Percentiles rank a stretch among this genome's conserved stretches.
phyloP scores from a whole-genome alignment of 2,113 vertebrate species.

The human (Homo sapiens) region GRCh38 chr4:180185501-180186000 shows the following conservation, averaged over 20 bases:
- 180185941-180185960: background rate
- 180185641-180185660: background rate
- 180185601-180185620: background rate
- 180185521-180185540: background rate
- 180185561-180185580: background rate
- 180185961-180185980: background rate
- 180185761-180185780: background rate
- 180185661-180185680: background rate
- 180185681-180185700: background rate
- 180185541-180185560: background rate
- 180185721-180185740: background rate
- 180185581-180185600: background rate
- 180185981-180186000: background rate
- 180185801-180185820: background rate
- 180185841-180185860: background rate
- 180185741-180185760: background rate
- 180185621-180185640: background rate
- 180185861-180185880: background rate
- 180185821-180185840: background rate
- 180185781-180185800: background rate
- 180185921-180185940: background rate
- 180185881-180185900: background rate
- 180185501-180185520: background rate
- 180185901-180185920: background rate
- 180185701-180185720: background rate